Evolutionary conservation across 1,140 invertebrate species (phyloP).

Genomic region (Drosophila yakuba): DNA sequence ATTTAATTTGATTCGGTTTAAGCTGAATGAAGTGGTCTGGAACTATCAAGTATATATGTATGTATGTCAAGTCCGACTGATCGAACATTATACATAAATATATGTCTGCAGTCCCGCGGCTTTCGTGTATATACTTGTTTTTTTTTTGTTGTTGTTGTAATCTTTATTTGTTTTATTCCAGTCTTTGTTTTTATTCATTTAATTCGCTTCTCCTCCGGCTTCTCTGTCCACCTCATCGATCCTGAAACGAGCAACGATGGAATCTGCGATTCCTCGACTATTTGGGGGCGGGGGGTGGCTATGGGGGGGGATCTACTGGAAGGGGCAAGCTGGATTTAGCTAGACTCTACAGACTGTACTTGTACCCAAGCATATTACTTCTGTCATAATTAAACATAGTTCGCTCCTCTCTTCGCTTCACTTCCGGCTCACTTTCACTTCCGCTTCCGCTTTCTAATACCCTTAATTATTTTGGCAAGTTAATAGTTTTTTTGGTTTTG

Average conservation of each 20-base stretch:
- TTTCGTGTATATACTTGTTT: slow-evolving; percentile 7
- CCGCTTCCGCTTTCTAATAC: slow-evolving; percentile 23
- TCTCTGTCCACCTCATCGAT: slow-evolving; percentile 11
- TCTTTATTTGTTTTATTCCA: slow-evolving; percentile 57
- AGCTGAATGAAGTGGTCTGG: slow-evolving; percentile 25
- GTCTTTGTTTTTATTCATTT: slow-evolving; percentile 75
- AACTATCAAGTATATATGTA: slow-evolving; percentile 7
- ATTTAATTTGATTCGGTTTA: background rate
- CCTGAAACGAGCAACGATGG: slow-evolving; percentile 48
- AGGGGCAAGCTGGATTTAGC: slow-evolving; percentile 24
- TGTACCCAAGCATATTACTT: slow-evolving; percentile 34
- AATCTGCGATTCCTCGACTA: slow-evolving; percentile 42
- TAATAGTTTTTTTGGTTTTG: slow-evolving; percentile 34
- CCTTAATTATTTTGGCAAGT: slow-evolving; percentile 81
- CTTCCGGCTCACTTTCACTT: slow-evolving; percentile 5
- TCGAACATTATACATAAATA: slow-evolving; percentile 4
- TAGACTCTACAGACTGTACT: slow-evolving; percentile 39
- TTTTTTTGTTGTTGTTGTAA: background rate
- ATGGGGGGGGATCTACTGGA: slow-evolving; percentile 10
- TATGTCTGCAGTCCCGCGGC: slow-evolving; percentile 2
- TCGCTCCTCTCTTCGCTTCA: slow-evolving; percentile 8
- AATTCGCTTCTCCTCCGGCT: slow-evolving; percentile 16
- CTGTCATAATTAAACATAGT: slow-evolving; percentile 44
- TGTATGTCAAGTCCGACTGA: slow-evolving; percentile 8
- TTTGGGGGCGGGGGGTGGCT: background rate